These are phyloP conservation scores for Psettodes erumei DNA, from an alignment of 2,113 vertebrate genomes.

Conservation along the genomic window DNA sequence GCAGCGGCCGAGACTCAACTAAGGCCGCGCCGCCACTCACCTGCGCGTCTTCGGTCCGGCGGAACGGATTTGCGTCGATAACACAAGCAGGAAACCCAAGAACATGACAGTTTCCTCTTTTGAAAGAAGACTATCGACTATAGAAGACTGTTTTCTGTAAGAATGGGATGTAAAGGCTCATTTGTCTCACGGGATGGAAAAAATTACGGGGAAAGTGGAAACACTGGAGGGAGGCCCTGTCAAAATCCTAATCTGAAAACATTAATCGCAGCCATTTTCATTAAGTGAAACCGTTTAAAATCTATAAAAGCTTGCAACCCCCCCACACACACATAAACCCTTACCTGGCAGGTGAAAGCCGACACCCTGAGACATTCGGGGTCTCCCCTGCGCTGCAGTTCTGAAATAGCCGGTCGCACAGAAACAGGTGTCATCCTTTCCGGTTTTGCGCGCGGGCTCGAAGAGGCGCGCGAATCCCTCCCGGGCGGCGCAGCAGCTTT, in stretches of 20 bases:
- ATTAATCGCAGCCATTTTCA: not conserved
- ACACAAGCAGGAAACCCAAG: slow-evolving; percentile 3
- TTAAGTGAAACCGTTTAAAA: not conserved
- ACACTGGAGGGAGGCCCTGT: not conserved
- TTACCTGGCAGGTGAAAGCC: slow-evolving; percentile 21
- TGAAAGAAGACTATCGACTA: slow-evolving; percentile 12
- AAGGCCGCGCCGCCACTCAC: slow-evolving; percentile 19
- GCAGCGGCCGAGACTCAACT: slow-evolving; percentile 6
- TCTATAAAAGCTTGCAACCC: too few relatives aligned
- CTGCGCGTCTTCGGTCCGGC: slow-evolving; percentile 9
- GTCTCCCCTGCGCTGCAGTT: too few relatives aligned
- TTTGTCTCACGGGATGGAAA: not conserved
- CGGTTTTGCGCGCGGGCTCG: slow-evolving; percentile 29
- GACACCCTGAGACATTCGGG: not conserved
- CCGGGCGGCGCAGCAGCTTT: slow-evolving; percentile 41
- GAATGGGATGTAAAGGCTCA: not conserved
- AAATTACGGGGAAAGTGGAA: not conserved
- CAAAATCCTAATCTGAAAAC: not conserved
- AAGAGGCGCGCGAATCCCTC: slow-evolving; percentile 54
- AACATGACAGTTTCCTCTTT: not conserved
- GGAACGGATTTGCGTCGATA: slow-evolving; percentile 14
- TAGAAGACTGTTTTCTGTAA: too few relatives aligned
- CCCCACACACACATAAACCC: too few relatives aligned
- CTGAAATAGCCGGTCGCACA: slow-evolving; percentile 38
- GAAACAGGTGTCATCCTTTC: slow-evolving; percentile 48